A percentile compares a stretch with the other conserved stretches of the same genome.
These are phyloP conservation scores for Euthynnus affinis DNA, from an alignment of 2,797 vertebrate species.

Conservation along the genomic window DNA sequence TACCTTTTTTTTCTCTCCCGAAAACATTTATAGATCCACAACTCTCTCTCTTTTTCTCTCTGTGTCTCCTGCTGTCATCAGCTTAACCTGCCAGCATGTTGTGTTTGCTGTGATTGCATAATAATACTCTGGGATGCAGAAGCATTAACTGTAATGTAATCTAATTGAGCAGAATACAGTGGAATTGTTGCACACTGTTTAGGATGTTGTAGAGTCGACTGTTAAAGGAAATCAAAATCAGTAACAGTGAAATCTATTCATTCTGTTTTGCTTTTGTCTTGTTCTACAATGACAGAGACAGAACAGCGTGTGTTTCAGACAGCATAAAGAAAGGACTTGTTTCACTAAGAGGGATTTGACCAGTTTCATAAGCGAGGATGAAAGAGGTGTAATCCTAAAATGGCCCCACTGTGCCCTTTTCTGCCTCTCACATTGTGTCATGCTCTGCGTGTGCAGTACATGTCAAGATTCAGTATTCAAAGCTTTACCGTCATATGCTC, in stretches of 20 bases:
- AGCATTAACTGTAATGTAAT: slow-evolving; percentile 56
- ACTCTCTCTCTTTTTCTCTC: slow-evolving; percentile 21
- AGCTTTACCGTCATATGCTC: slow-evolving; percentile 18
- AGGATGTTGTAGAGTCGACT: background rate
- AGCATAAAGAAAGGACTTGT: slow-evolving; percentile 31
- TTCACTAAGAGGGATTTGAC: slow-evolving; percentile 65
- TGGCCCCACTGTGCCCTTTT: slow-evolving; percentile 20
- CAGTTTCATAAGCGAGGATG: slow-evolving; percentile 64
- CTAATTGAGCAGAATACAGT: slow-evolving; percentile 40
- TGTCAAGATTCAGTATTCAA: slow-evolving; percentile 20
- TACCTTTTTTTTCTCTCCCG: slow-evolving; percentile 36
- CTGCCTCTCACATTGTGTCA: slow-evolving; percentile 8
- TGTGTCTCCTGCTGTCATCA: slow-evolving; percentile 62
- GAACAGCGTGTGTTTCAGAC: slow-evolving; percentile 8
- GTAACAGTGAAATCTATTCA: slow-evolving; percentile 5
- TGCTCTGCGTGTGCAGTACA: background rate
- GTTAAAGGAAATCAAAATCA: slow-evolving; percentile 37
- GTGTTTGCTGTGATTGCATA: slow-evolving; percentile 45
- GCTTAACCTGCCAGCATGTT: slow-evolving; percentile 62
- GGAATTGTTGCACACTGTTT: background rate
- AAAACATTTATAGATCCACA: slow-evolving; percentile 60
- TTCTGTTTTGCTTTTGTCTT: background rate
- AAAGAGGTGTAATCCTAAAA: slow-evolving; percentile 59
- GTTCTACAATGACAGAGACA: background rate
- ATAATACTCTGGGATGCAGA: slow-evolving; percentile 45